These are phyloP conservation scores for Hippolais icterina DNA, from an alignment of 2,113 vertebrate species.

Conservation along the genomic window DNA sequence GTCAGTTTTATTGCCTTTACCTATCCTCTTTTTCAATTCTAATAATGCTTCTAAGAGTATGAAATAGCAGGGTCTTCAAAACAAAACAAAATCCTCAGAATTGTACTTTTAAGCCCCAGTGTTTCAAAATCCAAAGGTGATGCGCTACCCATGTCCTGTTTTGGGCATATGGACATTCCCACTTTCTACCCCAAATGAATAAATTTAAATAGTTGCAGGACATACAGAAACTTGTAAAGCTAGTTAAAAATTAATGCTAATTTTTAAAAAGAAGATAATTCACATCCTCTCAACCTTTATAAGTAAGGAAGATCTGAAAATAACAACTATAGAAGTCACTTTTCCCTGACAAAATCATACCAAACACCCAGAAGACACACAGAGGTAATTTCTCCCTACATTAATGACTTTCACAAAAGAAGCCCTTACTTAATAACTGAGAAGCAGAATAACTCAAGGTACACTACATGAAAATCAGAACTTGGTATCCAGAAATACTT, in stretches of 20 bases:
- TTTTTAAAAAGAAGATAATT: neutral
- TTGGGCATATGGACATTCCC: neutral
- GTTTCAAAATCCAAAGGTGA: neutral
- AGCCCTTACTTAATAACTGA: neutral
- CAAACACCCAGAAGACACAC: neutral
- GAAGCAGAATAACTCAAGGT: neutral
- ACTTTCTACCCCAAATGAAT: neutral
- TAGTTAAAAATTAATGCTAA: neutral
- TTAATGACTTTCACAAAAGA: neutral
- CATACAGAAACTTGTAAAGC: neutral
- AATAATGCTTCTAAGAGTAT: neutral
- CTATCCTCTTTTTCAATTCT: neutral
- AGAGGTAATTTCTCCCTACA: neutral
- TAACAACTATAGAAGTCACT: neutral
- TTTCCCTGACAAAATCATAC: neutral
- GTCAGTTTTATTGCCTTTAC: neutral
- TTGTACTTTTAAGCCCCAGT: neutral
- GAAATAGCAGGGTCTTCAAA: neutral
- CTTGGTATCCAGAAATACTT: neutral
- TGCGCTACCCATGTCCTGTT: neutral
- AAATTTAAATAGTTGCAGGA: neutral
- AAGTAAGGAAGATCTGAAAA: neutral
- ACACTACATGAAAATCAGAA: neutral
- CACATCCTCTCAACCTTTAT: neutral
- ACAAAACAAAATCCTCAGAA: neutral